Evolutionary conservation across 2,113 vertebrate species (phyloP), one percentile per base, ranked within the genome.

Genomic region (Ceyx melanurus): DNA sequence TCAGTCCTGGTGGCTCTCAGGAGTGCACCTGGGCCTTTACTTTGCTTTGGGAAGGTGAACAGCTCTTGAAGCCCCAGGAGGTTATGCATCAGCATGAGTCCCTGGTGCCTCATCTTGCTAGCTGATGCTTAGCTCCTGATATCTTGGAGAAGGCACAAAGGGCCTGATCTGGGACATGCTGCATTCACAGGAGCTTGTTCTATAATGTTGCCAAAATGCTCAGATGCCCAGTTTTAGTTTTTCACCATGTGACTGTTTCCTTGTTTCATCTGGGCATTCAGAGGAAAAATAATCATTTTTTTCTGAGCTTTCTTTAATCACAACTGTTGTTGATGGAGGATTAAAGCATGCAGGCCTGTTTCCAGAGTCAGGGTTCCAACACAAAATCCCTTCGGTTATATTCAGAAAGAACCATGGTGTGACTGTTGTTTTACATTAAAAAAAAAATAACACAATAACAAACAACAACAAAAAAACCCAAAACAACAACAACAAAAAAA

Each of bases 221-320:
- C 46, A 80, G 43, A 33, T 7, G 79, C 12, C 3, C 42, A 19
- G 18, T 50, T 88, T 79, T 61, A 37, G 2, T 16, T 87, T 89
- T 88, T 53, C 58, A 33, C 23, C 33, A 2, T 31, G 4, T 78
- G 35, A 58, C 57, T 20, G 22, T 28, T 46, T 33, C 57, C 28
- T 66, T 46, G 7, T 21, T 90, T 45, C 35, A 82, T n/a, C 66
- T 65, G n/a, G 45, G 45, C 4, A 4, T 71, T 70, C 33, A 67
- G 48, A 86, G 25, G 21, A 85, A 70, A 94, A 82, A 18, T 15
- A 73, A 70, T 58, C 5, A 9, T 40, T 74, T 92, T 80, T 72
- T 73, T n/a, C 7, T 40, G 7, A 80, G 56, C 48, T 88, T 48
- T 19, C 60, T 89, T 62, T 88, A 68, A 85, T 82, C 87, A 62